phyloP scores from a whole-genome alignment of 2,797 vertebrate genomes.

The Gallinago stenura region DNA sequence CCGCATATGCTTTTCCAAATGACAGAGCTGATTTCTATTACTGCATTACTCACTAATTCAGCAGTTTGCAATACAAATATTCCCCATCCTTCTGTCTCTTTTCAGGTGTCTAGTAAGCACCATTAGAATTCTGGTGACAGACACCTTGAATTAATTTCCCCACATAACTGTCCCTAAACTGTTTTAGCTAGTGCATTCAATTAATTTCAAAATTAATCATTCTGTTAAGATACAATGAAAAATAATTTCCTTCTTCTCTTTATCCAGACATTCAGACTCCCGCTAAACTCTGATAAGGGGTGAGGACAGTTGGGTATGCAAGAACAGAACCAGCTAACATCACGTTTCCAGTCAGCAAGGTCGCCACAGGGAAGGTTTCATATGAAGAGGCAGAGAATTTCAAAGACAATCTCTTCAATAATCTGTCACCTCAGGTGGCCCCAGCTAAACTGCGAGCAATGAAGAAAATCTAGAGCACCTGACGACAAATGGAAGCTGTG shows the following conservation, averaged over 20 bases:
- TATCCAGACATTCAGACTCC: background rate
- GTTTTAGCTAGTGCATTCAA: background rate
- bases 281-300: background rate
- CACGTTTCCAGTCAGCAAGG: accelerated
- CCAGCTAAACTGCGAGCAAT: slow-evolving; percentile 26
- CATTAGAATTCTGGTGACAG: background rate
- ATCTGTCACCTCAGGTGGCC: slow-evolving; percentile 7
- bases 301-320: background rate
- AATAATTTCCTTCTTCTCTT: background rate
- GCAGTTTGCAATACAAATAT: background rate
- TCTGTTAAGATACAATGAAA: background rate
- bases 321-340: background rate
- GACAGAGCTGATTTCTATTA: background rate
- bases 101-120: background rate
- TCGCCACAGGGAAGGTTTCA: background rate
- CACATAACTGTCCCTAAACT: background rate
- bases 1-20: background rate
- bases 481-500: background rate
- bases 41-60: background rate
- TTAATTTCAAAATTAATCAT: background rate
- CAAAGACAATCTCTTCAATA: background rate
- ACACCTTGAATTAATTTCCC: background rate
- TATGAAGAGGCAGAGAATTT: background rate
- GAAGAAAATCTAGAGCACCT: slow-evolving; percentile 54
- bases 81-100: background rate